These are phyloP conservation scores for Hippocampus kuda DNA, from an alignment of 2,797 vertebrate genomes.

Conservation along the genomic window DNA sequence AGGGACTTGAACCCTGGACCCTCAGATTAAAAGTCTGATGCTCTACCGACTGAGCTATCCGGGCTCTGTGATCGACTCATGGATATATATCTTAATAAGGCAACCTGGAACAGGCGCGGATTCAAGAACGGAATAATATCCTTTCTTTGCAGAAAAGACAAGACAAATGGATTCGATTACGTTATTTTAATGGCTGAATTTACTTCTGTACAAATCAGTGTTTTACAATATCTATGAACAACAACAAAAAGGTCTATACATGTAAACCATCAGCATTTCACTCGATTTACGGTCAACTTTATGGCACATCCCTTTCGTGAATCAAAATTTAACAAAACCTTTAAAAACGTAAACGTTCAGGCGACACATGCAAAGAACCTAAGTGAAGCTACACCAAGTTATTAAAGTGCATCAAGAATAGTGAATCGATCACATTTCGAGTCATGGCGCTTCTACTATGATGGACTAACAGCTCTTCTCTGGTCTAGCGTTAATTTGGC, in stretches of 20 bases:
- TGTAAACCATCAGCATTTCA: background rate
- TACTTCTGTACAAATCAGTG: slow-evolving; percentile 69
- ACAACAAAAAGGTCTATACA: background rate
- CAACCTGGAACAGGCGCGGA: background rate
- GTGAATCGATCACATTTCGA: slow-evolving; percentile 10
- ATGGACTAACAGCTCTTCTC: background rate
- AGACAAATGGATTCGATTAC: background rate
- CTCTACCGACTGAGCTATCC: slow-evolving; percentile 91
- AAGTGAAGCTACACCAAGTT: slow-evolving; percentile 27
- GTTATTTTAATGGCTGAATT: slow-evolving; percentile 58
- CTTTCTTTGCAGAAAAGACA: too few relatives aligned
- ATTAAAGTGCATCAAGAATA: slow-evolving; percentile 65
- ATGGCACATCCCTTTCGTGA: slow-evolving; percentile 45
- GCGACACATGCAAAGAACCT: slow-evolving; percentile 19
- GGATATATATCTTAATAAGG: too few relatives aligned
- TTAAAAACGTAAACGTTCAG: slow-evolving; percentile 20
- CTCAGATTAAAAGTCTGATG: slow-evolving; percentile 77
- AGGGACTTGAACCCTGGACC: slow-evolving; percentile 71
- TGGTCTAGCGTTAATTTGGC: slow-evolving; percentile 12
- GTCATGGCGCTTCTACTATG: background rate
- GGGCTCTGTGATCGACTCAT: slow-evolving; percentile 44
- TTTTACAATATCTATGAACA: slow-evolving; percentile 40
- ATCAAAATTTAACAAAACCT: slow-evolving; percentile 34
- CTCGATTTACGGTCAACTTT: slow-evolving; percentile 11
- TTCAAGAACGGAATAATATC: background rate